These are phyloP conservation scores for Lindbergichthys nudifrons DNA, from an alignment of 2,797 vertebrate species.

Conservation along the genomic window DNA sequence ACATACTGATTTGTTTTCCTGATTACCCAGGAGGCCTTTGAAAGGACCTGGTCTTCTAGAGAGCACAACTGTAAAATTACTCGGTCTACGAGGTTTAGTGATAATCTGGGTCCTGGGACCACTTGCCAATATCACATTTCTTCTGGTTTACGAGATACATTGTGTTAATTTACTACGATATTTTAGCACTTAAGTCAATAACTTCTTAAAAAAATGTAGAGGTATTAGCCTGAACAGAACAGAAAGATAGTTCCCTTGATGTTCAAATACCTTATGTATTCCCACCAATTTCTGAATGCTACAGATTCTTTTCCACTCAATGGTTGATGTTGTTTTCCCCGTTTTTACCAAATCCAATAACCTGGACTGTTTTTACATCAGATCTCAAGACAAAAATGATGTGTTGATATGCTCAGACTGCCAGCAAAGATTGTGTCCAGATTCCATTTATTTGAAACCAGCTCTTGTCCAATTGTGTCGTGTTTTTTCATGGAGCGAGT, in stretches of 20 bases:
- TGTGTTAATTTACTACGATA: not conserved
- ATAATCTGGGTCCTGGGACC: not conserved
- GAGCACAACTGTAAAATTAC: not conserved
- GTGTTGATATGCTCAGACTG: not conserved
- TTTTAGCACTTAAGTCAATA: not conserved
- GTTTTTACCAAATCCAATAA: not conserved
- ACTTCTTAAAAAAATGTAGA: not conserved
- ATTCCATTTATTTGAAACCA: not conserved
- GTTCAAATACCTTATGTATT: conserved; percentile 15
- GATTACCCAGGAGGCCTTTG: not conserved
- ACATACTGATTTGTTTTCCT: not conserved
- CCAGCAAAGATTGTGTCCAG: not conserved
- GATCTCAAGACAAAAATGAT: not conserved
- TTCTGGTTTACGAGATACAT: not conserved
- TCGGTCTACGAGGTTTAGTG: not conserved
- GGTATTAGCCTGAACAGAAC: not conserved
- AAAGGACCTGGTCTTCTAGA: not conserved
- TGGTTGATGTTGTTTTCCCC: not conserved
- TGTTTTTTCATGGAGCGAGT: not conserved
- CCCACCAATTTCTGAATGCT: not conserved
- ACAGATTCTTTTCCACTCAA: too few species aligned
- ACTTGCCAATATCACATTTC: not conserved
- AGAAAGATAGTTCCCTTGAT: not conserved
- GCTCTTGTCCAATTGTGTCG: not conserved
- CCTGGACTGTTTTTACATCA: not conserved